Base-by-base conservation (phyloP, 2,113 vertebrate species). In the Coturnix japonica region DNA sequence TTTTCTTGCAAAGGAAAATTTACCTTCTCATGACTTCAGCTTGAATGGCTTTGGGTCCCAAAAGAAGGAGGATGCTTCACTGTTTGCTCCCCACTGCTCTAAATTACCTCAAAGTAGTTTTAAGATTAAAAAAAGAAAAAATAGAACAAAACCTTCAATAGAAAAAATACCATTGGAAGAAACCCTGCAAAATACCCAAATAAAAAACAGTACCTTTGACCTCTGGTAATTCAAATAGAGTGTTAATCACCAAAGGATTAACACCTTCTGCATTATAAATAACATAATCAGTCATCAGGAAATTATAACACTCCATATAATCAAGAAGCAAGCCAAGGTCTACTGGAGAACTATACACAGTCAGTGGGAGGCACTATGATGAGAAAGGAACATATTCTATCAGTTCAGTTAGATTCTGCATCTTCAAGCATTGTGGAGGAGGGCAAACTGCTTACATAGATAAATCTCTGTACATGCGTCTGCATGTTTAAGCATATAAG, bases 161-260 rank as follows among this genome's bases (percentile, higher is more conserved):
- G 41, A 59, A 78, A 67, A 41, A 31, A 26, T 22, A 35, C 1
- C 11, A 73, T 80, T 49, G 5, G 25, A 46, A 73, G 37, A 73
- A 89, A 69, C 21, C 39, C 9, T 12, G 8, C 4, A 67, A 81
- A 84, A 81, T 21, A 2, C 7, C 61, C 14, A 78, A 56, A 73
- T 81, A 84, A 92, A 90, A 91, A 26, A 90, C 25, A 10, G 46
- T 49, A 61, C 20, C 53, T 94, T 81, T 95, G 84, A 96, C 95
- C 94, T 76, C 26, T 49, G 65, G 70, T 93, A 87, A 91, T 89
- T 78, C 75, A 84, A 91, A 76, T 44, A 69, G 83, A 65, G 89
- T 93, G 93, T 66, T 91, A 81, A 95, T 93, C 85, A 87, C 92
- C 79, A 44, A 76, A 95, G 85, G 94, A 96, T 93, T 95, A 97